Evolutionary conservation across 2,113 vertebrate species (phyloP).

Genomic region (Chrysemys picta): DNA sequence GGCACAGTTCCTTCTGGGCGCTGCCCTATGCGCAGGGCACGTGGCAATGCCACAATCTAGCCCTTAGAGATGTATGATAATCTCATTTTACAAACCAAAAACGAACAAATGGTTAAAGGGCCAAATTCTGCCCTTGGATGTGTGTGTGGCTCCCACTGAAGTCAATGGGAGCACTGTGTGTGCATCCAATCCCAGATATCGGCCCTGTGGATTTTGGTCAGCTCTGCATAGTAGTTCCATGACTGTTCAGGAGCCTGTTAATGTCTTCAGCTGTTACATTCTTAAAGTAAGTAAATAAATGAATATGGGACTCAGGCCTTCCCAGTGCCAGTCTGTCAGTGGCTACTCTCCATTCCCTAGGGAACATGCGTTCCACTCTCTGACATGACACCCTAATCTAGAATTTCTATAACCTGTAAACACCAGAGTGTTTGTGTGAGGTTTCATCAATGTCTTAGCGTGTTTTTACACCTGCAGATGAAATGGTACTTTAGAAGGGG

Average conservation of each 20-base stretch:
- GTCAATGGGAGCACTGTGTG: background rate
- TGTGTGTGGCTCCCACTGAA: background rate
- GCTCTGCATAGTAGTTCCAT: background rate
- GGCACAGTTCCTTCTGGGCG: background rate
- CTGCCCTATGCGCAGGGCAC: background rate
- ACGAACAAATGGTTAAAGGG: background rate
- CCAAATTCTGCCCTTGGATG: background rate
- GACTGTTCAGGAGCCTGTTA: background rate
- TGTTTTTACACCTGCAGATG: constrained; percentile 32
- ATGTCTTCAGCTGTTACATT: background rate
- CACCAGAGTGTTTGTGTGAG: constrained; percentile 22
- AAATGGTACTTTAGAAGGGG: constrained; percentile 16
- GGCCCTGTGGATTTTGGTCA: background rate
- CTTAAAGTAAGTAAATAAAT: background rate
- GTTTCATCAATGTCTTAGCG: constrained; percentile 12
- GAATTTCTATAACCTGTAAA: background rate
- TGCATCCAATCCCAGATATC: background rate
- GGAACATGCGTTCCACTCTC: background rate
- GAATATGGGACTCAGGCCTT: background rate
- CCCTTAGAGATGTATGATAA: background rate
- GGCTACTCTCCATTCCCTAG: constrained; percentile 21
- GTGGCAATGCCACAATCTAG: background rate
- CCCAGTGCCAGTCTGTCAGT: background rate
- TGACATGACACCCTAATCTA: background rate
- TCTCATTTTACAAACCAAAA: background rate